Percentiles rank a stretch among this genome's conserved stretches.
phyloP scores from a whole-genome alignment of 2,888 invertebrate genomes.

The Hecatera dysodea region DNA sequence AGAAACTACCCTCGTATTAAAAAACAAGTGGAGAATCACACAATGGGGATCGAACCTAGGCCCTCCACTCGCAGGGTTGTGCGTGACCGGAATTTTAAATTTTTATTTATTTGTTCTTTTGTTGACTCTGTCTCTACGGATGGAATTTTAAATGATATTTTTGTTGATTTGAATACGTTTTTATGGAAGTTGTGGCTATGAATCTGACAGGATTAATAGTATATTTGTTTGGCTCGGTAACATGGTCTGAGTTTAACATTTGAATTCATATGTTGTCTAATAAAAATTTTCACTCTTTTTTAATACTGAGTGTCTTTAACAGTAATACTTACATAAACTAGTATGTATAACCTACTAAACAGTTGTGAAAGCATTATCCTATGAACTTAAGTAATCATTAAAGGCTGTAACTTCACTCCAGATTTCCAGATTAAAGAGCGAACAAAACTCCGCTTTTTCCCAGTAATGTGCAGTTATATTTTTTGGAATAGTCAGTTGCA shows the following conservation, averaged over 20 bases:
- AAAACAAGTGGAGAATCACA: slow-evolving; percentile 88
- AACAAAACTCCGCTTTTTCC: neutral
- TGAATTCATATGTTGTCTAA: slow-evolving; percentile 6
- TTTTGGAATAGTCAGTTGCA: too few species aligned
- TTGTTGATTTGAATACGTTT: slow-evolving; percentile 35
- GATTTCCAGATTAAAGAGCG: too few species aligned
- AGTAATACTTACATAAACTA: neutral
- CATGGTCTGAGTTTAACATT: slow-evolving; percentile 8
- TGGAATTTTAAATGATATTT: slow-evolving; percentile 58
- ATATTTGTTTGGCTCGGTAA: slow-evolving; percentile 16
- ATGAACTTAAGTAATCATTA: neutral
- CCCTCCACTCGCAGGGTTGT: slow-evolving; percentile 86
- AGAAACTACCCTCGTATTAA: slow-evolving; percentile 89
- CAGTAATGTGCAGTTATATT: too few species aligned
- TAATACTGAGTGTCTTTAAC: neutral
- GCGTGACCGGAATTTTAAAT: slow-evolving; percentile 83
- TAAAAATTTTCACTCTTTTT: neutral
- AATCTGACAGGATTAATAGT: slow-evolving; percentile 24
- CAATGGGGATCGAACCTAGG: slow-evolving; percentile 86
- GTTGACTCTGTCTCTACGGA: slow-evolving; percentile 66
- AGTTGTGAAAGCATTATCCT: neutral
- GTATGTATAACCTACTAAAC: neutral
- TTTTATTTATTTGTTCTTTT: slow-evolving; percentile 66
- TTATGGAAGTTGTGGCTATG: slow-evolving; percentile 26
- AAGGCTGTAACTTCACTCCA: neutral